Conservation (phyloP, 2,113 vertebrate species). For the Pachypanchax playfairii region DNA sequence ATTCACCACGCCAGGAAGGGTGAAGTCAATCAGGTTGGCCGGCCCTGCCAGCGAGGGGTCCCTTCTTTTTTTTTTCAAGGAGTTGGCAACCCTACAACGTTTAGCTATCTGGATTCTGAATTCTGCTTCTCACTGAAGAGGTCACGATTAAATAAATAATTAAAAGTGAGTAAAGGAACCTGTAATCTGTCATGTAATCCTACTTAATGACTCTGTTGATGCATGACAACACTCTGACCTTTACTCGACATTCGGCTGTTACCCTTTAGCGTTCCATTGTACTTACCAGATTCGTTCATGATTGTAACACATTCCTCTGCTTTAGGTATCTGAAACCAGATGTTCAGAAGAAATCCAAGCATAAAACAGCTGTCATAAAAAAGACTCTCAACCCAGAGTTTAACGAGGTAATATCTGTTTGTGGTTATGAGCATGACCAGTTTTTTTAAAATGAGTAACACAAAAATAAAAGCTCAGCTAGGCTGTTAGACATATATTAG, state of each 20-base stretch:
- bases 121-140: neutral
- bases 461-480: constrained; percentile 21
- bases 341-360: constrained; percentile 90
- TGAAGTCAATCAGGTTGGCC: too few relatives aligned
- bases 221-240: constrained; percentile 20
- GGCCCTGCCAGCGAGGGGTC: too few relatives aligned
- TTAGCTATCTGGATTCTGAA: too few relatives aligned
- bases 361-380: constrained; percentile 90
- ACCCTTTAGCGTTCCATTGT: neutral
- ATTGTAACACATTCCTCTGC: constrained; percentile 12
- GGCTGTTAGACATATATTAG: too few relatives aligned
- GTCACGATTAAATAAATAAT: neutral
- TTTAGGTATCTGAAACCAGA: constrained; percentile 90
- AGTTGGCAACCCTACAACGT: too few relatives aligned
- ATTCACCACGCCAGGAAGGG: too few relatives aligned
- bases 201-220: neutral
- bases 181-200: neutral
- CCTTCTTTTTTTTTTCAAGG: too few relatives aligned
- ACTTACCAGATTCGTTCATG: neutral
- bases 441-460: neutral
- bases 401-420: constrained; percentile 85
- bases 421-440: constrained; percentile 22
- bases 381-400: constrained; percentile 93
- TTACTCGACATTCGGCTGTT: constrained; percentile 9
- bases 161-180: neutral